Conservation (phyloP, 2,113 vertebrate genomes). For the Centrocercus urophasianus region DNA sequence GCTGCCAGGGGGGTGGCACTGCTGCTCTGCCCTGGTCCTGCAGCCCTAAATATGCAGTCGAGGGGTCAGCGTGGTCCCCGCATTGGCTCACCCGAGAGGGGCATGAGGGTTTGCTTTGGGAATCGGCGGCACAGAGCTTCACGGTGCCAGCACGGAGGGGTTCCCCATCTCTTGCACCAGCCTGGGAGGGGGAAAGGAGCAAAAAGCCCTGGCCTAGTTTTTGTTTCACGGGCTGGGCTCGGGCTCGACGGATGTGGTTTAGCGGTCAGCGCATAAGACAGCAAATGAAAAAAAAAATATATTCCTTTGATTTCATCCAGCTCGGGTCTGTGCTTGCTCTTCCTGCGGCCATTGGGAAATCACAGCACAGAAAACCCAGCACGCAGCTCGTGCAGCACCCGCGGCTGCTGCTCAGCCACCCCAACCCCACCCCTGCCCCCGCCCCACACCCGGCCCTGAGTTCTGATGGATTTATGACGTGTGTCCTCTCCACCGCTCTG, state of each 20-base stretch:
- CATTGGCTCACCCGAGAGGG: not conserved
- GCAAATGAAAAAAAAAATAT: slow-evolving; percentile 29
- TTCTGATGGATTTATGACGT: not conserved
- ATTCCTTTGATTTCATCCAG: slow-evolving; percentile 61
- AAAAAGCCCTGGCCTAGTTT: slow-evolving; percentile 69
- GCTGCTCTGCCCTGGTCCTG: not conserved
- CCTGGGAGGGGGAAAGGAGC: not conserved
- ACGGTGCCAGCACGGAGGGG: not conserved
- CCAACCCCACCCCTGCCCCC: too few relatives aligned
- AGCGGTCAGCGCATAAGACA: slow-evolving; percentile 45
- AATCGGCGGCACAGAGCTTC: not conserved
- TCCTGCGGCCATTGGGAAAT: slow-evolving; percentile 32
- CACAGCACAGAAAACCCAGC: slow-evolving; percentile 43
- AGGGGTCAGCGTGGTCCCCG: not conserved
- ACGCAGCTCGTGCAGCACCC: not conserved
- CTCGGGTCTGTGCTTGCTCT: slow-evolving; percentile 4
- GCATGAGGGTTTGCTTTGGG: not conserved
- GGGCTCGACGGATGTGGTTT: slow-evolving; percentile 73
- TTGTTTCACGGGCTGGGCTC: slow-evolving; percentile 53
- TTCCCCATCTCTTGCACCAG: not conserved
- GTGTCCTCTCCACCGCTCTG: not conserved
- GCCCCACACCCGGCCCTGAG: not conserved
- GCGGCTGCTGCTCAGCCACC: not conserved
- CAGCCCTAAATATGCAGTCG: not conserved
- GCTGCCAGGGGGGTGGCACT: not conserved